Evolutionary conservation across 2,113 vertebrate species (phyloP).

Genomic region (Cepphus grylle): DNA sequence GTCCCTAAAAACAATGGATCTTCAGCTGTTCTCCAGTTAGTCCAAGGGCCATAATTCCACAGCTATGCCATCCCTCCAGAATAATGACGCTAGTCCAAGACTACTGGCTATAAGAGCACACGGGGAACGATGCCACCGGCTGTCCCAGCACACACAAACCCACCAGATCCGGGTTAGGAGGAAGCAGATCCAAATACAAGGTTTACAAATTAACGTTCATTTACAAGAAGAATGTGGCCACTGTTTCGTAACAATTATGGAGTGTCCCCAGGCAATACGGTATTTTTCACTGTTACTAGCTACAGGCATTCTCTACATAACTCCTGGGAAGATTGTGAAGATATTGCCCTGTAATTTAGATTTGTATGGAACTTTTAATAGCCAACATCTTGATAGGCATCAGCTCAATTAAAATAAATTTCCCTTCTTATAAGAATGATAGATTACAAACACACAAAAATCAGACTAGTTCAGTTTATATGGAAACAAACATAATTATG

Average conservation of each 20-base stretch:
- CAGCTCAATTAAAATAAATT: neutral
- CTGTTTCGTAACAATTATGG: rapidly evolving
- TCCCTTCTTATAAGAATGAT: rapidly evolving
- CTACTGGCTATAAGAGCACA: rapidly evolving
- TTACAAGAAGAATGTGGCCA: neutral
- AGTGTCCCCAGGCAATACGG: neutral
- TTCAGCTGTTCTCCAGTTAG: neutral
- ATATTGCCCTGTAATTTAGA: neutral
- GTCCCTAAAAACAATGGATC: neutral
- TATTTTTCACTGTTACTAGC: neutral
- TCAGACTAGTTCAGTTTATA: neutral
- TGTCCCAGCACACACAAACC: neutral
- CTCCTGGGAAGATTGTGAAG: neutral
- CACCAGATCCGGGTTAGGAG: no score
- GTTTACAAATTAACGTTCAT: neutral
- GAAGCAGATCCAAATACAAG: neutral
- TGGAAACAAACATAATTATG: neutral
- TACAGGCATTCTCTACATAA: neutral
- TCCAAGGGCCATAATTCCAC: neutral
- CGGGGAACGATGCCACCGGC: no score
- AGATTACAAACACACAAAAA: neutral
- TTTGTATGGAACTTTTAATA: neutral
- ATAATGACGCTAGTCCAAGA: rapidly evolving
- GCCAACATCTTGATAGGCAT: neutral
- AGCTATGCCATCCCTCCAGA: neutral